Evolutionary conservation across 2,113 vertebrate genomes (phyloP), one percentile per base, ranked within the genome.

Genomic region (Rallus limicola): DNA sequence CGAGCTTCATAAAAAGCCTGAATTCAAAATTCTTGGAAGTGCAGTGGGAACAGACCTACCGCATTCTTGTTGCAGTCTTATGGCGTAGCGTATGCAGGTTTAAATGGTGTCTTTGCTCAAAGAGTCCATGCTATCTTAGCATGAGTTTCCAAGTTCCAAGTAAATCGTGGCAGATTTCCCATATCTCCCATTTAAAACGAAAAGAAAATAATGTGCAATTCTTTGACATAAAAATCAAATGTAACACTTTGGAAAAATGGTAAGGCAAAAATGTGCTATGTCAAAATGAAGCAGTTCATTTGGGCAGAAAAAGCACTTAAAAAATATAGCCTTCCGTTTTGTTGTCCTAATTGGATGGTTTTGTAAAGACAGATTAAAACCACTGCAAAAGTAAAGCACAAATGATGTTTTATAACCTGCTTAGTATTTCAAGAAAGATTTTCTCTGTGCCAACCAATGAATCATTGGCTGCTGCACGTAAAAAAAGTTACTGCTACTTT

Each of bases 271-370:
- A n/a, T 40, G 33, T 64, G 48, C 34, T 34, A 5, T 75, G 74
- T 91, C 75, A 84, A 95, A 96, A 94, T 28, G 82, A 91, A 87
- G 83, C 46, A 55, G 86, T 82, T 96, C 86, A 94, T 95, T 94
- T 62, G 62, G 58, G 53, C 88, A 79, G 81, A 92, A 94, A 86
- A 31, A 76, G 83, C 83, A 56, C 75, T 94, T 89, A 38, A 85
- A 90, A 94, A 86, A 95, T 88, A 81, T 6, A 92, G 56, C 63
- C 31, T n/a, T 78, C 58, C 13, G 92, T 94, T 94, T 82, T 93
- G 83, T 96, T 92, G 95, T 87, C 81, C 88, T 96, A 96, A 96
- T 93, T 96, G 91, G 92, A 89, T 96, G 74, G 80, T 28, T 96
- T 97, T 92, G 91, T 96, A 96, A 92, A 90, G 90, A 96, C 55